These are phyloP conservation scores for Callocephalon fimbriatum DNA, from an alignment of 2,113 vertebrate genomes.

Conservation along the genomic window DNA sequence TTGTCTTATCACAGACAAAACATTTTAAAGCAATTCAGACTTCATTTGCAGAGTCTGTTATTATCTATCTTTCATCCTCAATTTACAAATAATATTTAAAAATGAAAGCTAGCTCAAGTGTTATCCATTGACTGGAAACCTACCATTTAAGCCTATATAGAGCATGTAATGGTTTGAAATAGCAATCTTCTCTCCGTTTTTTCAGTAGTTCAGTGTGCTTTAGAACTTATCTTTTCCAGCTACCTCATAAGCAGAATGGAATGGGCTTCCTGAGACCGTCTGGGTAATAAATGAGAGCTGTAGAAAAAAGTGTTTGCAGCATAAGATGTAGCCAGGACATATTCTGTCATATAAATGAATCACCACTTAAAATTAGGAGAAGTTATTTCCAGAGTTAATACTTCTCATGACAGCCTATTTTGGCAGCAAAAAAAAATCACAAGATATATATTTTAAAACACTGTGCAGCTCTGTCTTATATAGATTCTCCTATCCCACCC, in stretches of 20 bases:
- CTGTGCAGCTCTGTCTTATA: neutral
- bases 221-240: neutral
- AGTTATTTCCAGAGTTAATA: conserved; percentile 18
- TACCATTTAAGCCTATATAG: neutral
- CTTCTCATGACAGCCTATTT: neutral
- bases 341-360: conserved; percentile 30
- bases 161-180: neutral
- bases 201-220: neutral
- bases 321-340: neutral
- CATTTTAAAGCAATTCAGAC: neutral
- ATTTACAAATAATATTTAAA: neutral
- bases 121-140: neutral
- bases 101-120: neutral
- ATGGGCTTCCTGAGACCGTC: neutral
- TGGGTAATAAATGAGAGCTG: neutral
- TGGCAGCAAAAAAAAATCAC: neutral
- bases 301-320: neutral
- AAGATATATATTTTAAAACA: conserved; percentile 22
- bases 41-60: neutral
- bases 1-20: neutral
- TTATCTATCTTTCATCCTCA: neutral
- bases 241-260: neutral
- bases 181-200: neutral
- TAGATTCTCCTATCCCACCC: neutral
- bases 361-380: conserved; percentile 12